Evolutionary conservation across 2,888 invertebrate species (phyloP), one percentile per base, ranked within the genome.

Genomic region (Synanthedon vespiformis): DNA sequence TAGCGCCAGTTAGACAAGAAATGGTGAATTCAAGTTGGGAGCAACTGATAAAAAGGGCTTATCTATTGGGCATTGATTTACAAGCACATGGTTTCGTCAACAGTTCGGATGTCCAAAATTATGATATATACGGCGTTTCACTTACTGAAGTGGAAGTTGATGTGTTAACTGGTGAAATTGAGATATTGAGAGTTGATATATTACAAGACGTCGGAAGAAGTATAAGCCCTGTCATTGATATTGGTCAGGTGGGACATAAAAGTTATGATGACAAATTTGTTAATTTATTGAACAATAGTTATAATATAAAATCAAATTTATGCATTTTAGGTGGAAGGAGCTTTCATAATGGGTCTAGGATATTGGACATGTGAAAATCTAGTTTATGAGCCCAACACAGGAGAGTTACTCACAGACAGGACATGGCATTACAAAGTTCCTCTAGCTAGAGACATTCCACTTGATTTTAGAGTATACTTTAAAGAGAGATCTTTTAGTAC

Each of bases 101-200:
- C 61, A 3, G 22, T 56, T 1, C 74, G 48, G 84, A 85, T 53
- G 65, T 70, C 49, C 55, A 63, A 16, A 52, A 62, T 1, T 73
- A 76, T 49, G 72, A 77, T 53, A 54, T 90, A 48, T 91, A 88
- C 60, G 93, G 91, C 1, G 87, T 88, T 0, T 82, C 88, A 1
- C 77, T 90, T 4, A 71, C 89, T 11, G 94, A 94, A 77, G 90
- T 93, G 0, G 93, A 94, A 72, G 70, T 94, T 0, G 94, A 94
- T 70, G 74, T 93, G 18, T 72, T 94, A 51, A 94, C 94, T 0
- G 94, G 94, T 40, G 91, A 92, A 65, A 89, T 90, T 59, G 80
- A 91, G 59, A 72, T 92, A 41, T 67, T 74, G 0, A 81, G 92
- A 59, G 91, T 91, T 0, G 93, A 93, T 69, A 72, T 93, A 51